Evolutionary conservation across 1,140 invertebrate species (phyloP).

Genomic region (Tetragonula clypearis): DNA sequence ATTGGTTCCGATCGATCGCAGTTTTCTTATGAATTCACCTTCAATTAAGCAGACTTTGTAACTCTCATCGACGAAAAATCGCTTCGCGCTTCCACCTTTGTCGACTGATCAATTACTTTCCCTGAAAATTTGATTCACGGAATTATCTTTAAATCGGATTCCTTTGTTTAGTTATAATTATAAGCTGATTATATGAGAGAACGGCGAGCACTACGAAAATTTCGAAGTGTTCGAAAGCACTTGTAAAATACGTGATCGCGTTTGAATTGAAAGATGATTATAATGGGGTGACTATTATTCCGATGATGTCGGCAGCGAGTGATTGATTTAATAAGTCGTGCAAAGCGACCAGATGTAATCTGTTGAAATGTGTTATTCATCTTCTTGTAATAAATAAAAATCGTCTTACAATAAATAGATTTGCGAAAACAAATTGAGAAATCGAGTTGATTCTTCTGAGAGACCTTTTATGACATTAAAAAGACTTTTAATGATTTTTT

Average conservation of each 20-base stretch:
- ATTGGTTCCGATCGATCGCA: background rate
- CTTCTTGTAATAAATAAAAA: too few species aligned
- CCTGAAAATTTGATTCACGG: background rate
- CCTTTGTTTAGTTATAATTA: background rate
- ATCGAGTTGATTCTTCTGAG: too few species aligned
- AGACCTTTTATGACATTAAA: too few species aligned
- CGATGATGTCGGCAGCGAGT: background rate
- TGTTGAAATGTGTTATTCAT: too few species aligned
- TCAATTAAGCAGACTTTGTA: constrained; percentile 33
- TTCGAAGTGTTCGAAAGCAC: background rate
- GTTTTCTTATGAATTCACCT: constrained; percentile 4
- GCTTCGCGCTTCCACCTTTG: background rate
- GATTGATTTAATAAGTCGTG: background rate
- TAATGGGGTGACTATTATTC: background rate
- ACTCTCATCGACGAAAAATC: background rate
- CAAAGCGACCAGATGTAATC: background rate
- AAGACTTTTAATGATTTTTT: too few species aligned
- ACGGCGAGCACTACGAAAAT: background rate
- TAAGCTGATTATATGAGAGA: background rate
- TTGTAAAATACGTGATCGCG: background rate
- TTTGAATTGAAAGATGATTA: background rate
- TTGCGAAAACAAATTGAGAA: too few species aligned
- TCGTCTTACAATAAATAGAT: too few species aligned
- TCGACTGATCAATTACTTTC: background rate
- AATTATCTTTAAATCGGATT: too few species aligned